Conservation (phyloP, 2,113 vertebrate species). For the Pygoscelis antarcticus region DNA sequence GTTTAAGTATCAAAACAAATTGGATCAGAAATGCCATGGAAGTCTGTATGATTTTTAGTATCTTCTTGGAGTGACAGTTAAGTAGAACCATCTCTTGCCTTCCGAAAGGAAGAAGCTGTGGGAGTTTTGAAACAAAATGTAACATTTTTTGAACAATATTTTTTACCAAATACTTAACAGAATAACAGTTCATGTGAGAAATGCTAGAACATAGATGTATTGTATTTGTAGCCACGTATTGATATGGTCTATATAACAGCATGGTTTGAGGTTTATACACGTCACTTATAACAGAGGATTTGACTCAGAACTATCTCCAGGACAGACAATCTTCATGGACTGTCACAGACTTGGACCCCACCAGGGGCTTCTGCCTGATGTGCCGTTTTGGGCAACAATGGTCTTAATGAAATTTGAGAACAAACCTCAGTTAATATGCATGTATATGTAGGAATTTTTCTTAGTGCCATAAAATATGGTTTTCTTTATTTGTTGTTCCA, state of each 20-base stretch:
- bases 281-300: background rate
- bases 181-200: background rate
- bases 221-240: background rate
- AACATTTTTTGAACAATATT: background rate
- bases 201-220: background rate
- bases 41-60: background rate
- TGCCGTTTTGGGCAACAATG: accelerated
- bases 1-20: background rate
- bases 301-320: background rate
- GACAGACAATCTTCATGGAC: too few species aligned
- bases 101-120: background rate
- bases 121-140: background rate
- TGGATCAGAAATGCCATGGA: background rate
- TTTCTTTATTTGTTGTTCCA: background rate
- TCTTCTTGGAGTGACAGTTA: background rate
- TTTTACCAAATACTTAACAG: background rate
- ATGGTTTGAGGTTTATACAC: too few species aligned
- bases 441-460: background rate
- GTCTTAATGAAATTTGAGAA: background rate
- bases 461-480: accelerated
- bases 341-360: too few species aligned
- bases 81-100: background rate
- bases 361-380: background rate
- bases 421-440: background rate
- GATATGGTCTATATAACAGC: accelerated